Conservation (phyloP, 2,797 vertebrate genomes). For the Pogonophryne albipinna region DNA sequence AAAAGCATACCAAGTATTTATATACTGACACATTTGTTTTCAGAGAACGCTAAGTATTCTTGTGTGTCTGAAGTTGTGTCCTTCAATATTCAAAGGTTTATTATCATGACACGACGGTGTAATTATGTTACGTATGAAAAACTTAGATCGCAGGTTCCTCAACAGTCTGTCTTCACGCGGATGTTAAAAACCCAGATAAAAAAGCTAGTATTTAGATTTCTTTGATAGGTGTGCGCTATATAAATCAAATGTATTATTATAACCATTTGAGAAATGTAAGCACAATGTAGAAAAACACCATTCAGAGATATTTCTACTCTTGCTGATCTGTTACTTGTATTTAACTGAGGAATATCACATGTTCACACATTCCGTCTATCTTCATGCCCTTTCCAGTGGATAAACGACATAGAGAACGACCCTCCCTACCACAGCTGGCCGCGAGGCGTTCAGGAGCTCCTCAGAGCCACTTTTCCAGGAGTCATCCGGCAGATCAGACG, state of each 20-base stretch:
- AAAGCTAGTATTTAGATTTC: not conserved
- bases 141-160: no score
- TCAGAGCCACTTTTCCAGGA: constrained; percentile 90
- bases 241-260: no score
- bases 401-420: constrained; percentile 96
- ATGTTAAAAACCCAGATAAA: not conserved
- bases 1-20: not conserved
- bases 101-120: no score
- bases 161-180: no score
- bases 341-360: constrained; percentile 17
- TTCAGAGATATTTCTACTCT: not conserved
- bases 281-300: not conserved
- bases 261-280: not conserved
- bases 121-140: no score
- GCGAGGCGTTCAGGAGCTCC: constrained; percentile 90
- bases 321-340: not conserved
- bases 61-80: not conserved
- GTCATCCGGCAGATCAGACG: constrained; percentile 92
- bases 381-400: constrained; percentile 87
- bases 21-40: not conserved
- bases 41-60: not conserved
- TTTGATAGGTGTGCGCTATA: not conserved
- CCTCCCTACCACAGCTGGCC: constrained; percentile 90
- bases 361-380: constrained; percentile 2
- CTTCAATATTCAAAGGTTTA: not conserved